These are phyloP conservation scores for Amblyjoppa proteus DNA, from an alignment of 2,888 invertebrate species.

Conservation along the genomic window DNA sequence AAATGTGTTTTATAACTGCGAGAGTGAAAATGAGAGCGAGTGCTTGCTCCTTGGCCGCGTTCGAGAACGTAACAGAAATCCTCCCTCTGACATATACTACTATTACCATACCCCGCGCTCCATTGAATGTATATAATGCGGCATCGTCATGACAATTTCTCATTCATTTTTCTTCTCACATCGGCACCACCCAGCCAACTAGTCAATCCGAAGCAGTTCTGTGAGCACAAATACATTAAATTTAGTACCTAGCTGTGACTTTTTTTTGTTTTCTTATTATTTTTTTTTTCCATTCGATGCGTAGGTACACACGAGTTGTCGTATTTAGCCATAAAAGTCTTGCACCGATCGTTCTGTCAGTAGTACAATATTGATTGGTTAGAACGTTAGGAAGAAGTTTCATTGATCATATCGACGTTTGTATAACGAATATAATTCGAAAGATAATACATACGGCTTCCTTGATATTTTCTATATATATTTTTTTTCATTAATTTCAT, in stretches of 20 bases:
- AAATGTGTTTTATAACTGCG: constrained; percentile 37
- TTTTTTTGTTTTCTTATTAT: constrained; percentile 38
- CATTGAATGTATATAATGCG: constrained; percentile 77
- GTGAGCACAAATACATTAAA: constrained; percentile 82
- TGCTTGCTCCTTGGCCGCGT: constrained; percentile 23
- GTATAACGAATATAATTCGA: constrained; percentile 16
- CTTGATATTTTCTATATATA: constrained; percentile 22
- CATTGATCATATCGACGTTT: constrained; percentile 22
- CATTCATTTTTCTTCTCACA: constrained; percentile 71
- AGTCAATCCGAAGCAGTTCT: constrained; percentile 81
- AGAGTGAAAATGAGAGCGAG: constrained; percentile 16
- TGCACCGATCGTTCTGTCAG: constrained; percentile 38
- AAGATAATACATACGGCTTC: constrained; percentile 24
- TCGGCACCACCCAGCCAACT: constrained; percentile 80
- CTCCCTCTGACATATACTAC: constrained; percentile 45
- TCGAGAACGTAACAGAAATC: constrained; percentile 32
- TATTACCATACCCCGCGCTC: constrained; percentile 35
- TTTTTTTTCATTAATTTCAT: constrained; percentile 34
- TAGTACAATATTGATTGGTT: constrained; percentile 30
- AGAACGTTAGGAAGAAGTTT: constrained; percentile 12
- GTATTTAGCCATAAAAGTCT: constrained; percentile 42
- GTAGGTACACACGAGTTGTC: constrained; percentile 35
- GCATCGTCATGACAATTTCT: constrained; percentile 81
- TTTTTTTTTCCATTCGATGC: constrained; percentile 49
- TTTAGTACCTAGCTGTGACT: constrained; percentile 64